These are phyloP conservation scores for Pterophyllum scalare DNA, from an alignment of 2,113 vertebrate species.

Conservation along the genomic window DNA sequence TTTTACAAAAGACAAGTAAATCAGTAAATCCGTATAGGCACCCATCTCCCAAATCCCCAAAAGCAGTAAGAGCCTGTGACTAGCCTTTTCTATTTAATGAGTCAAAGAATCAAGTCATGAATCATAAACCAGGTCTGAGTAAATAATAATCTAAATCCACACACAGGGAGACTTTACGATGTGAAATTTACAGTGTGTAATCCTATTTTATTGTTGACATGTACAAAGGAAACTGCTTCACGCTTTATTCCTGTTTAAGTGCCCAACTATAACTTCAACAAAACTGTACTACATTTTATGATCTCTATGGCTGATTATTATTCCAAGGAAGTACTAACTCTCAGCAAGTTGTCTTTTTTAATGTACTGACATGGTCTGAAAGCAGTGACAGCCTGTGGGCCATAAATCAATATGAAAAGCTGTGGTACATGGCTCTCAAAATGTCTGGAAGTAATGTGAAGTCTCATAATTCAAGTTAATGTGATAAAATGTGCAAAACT, in stretches of 20 bases:
- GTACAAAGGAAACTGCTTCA: not conserved
- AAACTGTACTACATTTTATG: not conserved
- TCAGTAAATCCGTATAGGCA: not conserved
- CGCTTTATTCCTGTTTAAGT: not conserved
- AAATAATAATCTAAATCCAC: too few species aligned
- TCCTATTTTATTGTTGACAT: not conserved
- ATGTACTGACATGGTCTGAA: conserved; percentile 6
- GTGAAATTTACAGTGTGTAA: not conserved
- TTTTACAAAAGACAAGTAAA: not conserved
- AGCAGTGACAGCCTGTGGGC: conserved; percentile 6
- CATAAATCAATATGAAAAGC: conserved; percentile 17
- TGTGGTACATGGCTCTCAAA: not conserved
- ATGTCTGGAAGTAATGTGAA: not conserved
- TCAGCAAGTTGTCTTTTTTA: conserved; percentile 13
- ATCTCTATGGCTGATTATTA: not conserved
- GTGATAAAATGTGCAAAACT: conserved; percentile 12
- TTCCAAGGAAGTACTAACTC: not conserved
- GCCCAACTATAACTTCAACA: not conserved
- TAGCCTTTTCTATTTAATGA: too few species aligned
- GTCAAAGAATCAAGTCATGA: too few species aligned
- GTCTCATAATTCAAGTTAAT: conserved; percentile 28
- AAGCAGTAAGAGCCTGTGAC: too few species aligned
- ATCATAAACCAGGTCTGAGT: too few species aligned
- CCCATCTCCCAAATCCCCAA: too few species aligned
- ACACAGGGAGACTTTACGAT: too few species aligned